phyloP scores from a whole-genome alignment of 2,888 invertebrate species.

The Trachelus tabidus region DNA sequence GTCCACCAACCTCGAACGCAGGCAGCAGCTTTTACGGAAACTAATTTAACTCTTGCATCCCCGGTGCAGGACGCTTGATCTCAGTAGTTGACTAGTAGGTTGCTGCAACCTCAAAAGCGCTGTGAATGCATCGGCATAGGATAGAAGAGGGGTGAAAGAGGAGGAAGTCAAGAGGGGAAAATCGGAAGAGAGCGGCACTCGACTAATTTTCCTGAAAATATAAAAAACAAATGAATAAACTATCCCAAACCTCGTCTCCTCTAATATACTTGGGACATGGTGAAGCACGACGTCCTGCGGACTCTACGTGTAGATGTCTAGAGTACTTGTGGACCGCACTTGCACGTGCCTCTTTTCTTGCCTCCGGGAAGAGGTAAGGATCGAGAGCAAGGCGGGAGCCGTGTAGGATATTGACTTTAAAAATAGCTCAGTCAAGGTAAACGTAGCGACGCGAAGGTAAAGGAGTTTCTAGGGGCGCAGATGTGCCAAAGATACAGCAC shows the following conservation, averaged over 20 bases:
- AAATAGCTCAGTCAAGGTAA: constrained; percentile 38
- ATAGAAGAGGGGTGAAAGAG: not conserved
- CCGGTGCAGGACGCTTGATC: constrained; percentile 8
- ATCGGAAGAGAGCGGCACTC: not conserved
- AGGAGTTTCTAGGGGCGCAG: constrained; percentile 28
- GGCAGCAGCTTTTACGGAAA: constrained; percentile 56
- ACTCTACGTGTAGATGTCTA: too few species aligned
- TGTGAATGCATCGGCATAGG: not conserved
- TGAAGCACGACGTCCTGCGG: not conserved
- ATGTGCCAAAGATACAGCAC: constrained; percentile 57
- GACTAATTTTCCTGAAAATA: not conserved
- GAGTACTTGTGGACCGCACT: too few species aligned
- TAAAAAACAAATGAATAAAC: not conserved
- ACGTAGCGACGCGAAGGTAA: constrained; percentile 16
- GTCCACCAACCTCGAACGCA: constrained; percentile 50
- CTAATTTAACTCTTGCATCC: constrained; percentile 61
- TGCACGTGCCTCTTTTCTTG: too few species aligned
- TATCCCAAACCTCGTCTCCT: too few species aligned
- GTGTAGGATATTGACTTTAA: constrained; percentile 38
- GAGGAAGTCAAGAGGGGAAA: too few species aligned
- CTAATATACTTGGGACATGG: not conserved
- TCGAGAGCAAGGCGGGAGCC: not conserved
- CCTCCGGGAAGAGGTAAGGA: not conserved
- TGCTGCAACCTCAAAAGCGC: not conserved
- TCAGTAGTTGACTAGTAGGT: not conserved